These are phyloP conservation scores for Eilema griseolum DNA, from an alignment of 2,888 invertebrate genomes.

Conservation along the genomic window DNA sequence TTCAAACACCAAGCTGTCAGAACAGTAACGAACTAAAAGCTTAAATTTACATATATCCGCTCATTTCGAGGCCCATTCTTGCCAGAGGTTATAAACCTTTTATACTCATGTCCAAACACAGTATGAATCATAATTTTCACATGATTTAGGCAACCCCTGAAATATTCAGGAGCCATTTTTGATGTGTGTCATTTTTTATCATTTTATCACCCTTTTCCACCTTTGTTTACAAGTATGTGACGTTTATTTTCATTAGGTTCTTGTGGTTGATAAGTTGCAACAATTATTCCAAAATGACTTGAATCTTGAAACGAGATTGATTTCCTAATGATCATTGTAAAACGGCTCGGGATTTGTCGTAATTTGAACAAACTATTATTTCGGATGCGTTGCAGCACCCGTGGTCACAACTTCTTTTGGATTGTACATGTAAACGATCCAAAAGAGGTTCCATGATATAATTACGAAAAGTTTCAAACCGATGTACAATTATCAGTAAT, in stretches of 20 bases:
- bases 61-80: slow-evolving; percentile 36
- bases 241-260: not conserved
- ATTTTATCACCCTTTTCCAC: not conserved
- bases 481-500: no score
- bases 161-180: slow-evolving; percentile 26
- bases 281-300: not conserved
- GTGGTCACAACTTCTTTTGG: no score
- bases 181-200: slow-evolving; percentile 2
- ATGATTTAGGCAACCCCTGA: slow-evolving; percentile 20
- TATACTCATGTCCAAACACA: slow-evolving; percentile 54
- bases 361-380: no score
- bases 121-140: slow-evolving; percentile 62
- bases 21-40: not conserved
- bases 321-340: no score
- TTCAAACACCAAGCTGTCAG: no score
- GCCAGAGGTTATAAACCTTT: slow-evolving; percentile 60
- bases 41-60: not conserved
- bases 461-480: no score
- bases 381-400: no score
- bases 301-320: not conserved
- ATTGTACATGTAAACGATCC: no score
- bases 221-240: not conserved
- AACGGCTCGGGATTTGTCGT: no score
- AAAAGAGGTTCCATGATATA: no score
- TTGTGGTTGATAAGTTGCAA: not conserved